Base-by-base conservation (phyloP, 2,888 invertebrate species). In the Saturnia japonica region DNA sequence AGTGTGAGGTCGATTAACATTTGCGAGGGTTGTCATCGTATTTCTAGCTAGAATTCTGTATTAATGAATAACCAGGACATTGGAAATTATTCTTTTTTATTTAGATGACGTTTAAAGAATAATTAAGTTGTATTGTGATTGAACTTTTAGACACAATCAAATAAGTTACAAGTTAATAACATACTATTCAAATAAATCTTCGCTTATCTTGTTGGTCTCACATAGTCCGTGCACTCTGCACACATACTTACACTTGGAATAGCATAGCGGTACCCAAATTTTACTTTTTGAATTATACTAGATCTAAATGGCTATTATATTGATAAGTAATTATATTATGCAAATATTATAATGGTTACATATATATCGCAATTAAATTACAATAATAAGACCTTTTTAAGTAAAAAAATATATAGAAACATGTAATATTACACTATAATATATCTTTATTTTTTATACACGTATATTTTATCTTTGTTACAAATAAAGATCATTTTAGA, bases 1-100 rank as follows among this genome's bases (percentile, higher is more conserved):
- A 86, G 80, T 82, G 80, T 81, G 84, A 88, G 87, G 88, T 88
- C 85, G 84, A 84, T 86, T 82, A 81, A 80, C 82, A 82, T 83
- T 74, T 79, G 79, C 76, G 74, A 85, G 85, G 80, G 83, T 73
- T 84, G 84, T 47, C 78, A 77, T 42, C 19, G 40, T 1, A 64
- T 64, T 64, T 40, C 40, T 40, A 64, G 9, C 1, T 1, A 14
- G 3, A 64, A 40, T 64, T 40, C 34, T 40, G 19, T 64, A 64
- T 40, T 40, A 64, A 64, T 64, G n/a, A 64, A 40, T 40, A 40
- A 60, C 25, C 28, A 12, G 25, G 25, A 54, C 22, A 54, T 22
- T 25, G 51, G 54, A 54, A n/a, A 54, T 54, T 22, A 54, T 11
- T 54, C 19, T 22, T 8, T 14, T 57, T 57, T 22, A 60, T 3